These are phyloP conservation scores for Erinaceus europaeus DNA, from an alignment of 2,113 vertebrate genomes.

Conservation along the genomic window DNA sequence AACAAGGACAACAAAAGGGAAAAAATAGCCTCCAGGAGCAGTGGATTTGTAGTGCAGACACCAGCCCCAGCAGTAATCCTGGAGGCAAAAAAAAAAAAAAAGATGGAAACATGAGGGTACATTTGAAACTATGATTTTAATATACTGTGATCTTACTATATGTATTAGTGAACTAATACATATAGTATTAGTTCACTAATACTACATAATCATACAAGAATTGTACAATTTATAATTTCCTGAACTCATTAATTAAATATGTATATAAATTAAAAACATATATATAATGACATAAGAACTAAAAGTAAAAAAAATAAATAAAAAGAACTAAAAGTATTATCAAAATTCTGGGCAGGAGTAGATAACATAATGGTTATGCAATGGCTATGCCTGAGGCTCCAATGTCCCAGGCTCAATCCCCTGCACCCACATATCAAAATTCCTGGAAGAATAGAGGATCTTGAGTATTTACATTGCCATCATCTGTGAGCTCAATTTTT, in stretches of 20 bases:
- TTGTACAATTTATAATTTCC: neutral
- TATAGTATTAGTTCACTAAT: neutral
- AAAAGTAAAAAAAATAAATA: too few relatives aligned
- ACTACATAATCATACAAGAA: neutral
- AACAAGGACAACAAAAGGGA: too few relatives aligned
- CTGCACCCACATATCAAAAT: too few relatives aligned
- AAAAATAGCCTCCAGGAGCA: too few relatives aligned
- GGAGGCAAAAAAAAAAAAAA: too few relatives aligned
- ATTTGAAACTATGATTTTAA: slow-evolving; percentile 10
- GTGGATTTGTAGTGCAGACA: too few relatives aligned
- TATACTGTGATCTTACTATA: neutral
- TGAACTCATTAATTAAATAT: neutral
- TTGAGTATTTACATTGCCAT: neutral
- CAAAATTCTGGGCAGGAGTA: too few relatives aligned
- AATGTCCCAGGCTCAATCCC: too few relatives aligned
- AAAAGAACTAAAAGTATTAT: too few relatives aligned
- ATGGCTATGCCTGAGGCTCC: too few relatives aligned
- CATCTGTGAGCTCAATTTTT: neutral
- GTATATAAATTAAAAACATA: neutral
- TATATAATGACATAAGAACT: neutral
- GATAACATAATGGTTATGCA: too few relatives aligned
- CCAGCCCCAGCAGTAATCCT: too few relatives aligned
- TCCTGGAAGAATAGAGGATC: neutral
- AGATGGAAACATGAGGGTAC: neutral
- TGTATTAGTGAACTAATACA: neutral